Conservation (phyloP, 2,113 vertebrate species). For the Triplophysa rosa region DNA sequence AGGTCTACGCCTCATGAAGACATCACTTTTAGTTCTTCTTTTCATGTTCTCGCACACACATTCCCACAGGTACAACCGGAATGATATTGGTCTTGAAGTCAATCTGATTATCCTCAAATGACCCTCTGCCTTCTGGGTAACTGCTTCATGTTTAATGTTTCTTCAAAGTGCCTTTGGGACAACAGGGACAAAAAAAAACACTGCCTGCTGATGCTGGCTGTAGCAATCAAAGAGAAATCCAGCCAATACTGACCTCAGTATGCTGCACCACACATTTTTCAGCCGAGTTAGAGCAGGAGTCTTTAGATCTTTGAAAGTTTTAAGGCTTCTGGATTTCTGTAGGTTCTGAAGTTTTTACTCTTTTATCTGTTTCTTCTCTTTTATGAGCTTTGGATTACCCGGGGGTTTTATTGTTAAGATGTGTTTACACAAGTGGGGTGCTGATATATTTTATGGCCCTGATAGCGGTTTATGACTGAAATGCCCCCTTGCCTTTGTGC, state of each 20-base stretch:
- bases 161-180: conserved; percentile 36
- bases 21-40: background rate
- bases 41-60: background rate
- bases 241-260: conserved; percentile 4
- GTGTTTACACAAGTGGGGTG: conserved; percentile 48
- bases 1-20: background rate
- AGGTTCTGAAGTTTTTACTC: conserved; percentile 11
- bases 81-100: conserved; percentile 24
- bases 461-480: conserved; percentile 49
- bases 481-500: background rate
- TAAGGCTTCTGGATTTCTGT: conserved; percentile 20
- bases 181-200: conserved; percentile 1
- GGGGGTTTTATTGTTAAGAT: conserved; percentile 41
- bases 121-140: conserved; percentile 6
- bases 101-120: conserved; percentile 44
- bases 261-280: background rate
- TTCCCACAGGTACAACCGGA: background rate
- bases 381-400: conserved; percentile 39
- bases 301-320: conserved; percentile 27
- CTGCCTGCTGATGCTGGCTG: background rate
- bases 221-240: conserved; percentile 4
- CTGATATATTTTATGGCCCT: conserved; percentile 45
- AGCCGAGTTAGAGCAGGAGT: conserved; percentile 9
- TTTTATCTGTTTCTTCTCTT: conserved; percentile 24
- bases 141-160: conserved; percentile 43